A percentile compares a stretch with the other conserved stretches of the same genome.
phyloP scores from a whole-genome alignment of 2,113 vertebrate genomes.

The Trinectes maculatus region DNA sequence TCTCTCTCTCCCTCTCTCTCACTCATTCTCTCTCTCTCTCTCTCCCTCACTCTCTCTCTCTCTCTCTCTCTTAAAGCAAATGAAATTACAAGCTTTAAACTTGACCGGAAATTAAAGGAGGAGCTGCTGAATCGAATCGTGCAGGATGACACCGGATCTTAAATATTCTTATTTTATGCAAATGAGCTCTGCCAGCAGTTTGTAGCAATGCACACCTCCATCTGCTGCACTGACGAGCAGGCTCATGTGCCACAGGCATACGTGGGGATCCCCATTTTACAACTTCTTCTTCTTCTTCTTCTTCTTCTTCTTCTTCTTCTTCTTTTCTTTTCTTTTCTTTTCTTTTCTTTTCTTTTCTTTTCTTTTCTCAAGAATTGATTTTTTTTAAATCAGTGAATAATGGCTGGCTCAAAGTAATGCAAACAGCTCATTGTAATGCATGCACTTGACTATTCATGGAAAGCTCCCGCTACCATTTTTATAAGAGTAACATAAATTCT shows the following conservation, averaged over 20 bases:
- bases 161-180: not conserved
- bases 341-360: too few species aligned
- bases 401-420: not conserved
- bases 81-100: conserved; percentile 6
- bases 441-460: not conserved
- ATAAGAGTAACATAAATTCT: too few species aligned
- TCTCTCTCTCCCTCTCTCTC: conserved; percentile 13
- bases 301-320: too few species aligned
- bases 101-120: conserved; percentile 19
- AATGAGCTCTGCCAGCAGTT: conserved; percentile 26
- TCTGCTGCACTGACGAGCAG: conserved; percentile 28
- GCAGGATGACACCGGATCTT: not conserved
- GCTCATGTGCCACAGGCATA: conserved; percentile 11
- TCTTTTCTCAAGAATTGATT: too few species aligned
- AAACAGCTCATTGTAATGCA: not conserved
- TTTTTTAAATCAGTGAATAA: too few species aligned
- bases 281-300: too few species aligned
- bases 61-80: conserved; percentile 4
- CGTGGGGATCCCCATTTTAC: conserved; percentile 32
- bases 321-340: too few species aligned
- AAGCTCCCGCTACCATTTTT: too few species aligned
- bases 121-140: conserved; percentile 2
- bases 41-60: conserved; percentile 13
- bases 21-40: conserved; percentile 4
- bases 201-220: conserved; percentile 8